A percentile compares a stretch with the other conserved stretches of the same genome.
These are phyloP conservation scores for Phylloscopus trochilus DNA, from an alignment of 2,113 vertebrate genomes.

Conservation along the genomic window DNA sequence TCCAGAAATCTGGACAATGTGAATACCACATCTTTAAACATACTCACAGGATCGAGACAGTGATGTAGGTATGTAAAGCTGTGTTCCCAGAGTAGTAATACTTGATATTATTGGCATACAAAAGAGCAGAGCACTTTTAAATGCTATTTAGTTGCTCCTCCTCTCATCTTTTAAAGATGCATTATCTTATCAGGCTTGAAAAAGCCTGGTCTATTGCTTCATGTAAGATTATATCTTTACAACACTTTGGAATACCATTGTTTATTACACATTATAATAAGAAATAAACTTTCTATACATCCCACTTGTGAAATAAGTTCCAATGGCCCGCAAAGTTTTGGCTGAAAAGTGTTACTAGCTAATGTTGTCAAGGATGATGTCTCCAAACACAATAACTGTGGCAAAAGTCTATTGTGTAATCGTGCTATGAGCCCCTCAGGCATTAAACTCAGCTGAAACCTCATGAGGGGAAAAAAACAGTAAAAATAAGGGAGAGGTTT, in stretches of 20 bases:
- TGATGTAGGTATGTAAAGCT: background rate
- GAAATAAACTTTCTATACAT: background rate
- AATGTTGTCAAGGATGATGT: background rate
- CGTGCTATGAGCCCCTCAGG: background rate
- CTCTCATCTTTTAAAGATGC: background rate
- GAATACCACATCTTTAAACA: background rate
- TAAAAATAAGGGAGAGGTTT: background rate
- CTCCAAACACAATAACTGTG: background rate
- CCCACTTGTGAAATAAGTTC: background rate
- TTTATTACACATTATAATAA: background rate
- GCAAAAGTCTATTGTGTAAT: background rate
- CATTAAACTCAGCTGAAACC: background rate
- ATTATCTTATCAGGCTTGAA: background rate
- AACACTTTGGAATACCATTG: background rate
- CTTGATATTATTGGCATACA: background rate
- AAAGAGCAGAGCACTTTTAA: background rate
- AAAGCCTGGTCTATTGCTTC: background rate
- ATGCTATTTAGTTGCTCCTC: background rate
- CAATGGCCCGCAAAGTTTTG: background rate
- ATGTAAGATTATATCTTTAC: background rate
- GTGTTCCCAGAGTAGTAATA: background rate
- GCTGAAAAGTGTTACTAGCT: background rate
- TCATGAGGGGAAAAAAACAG: background rate
- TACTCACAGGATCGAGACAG: background rate
- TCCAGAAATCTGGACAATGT: background rate